Percentiles rank a stretch among this genome's conserved stretches.
These are phyloP conservation scores for Ovibos moschatus DNA, from an alignment of 2,113 vertebrate genomes.

Conservation along the genomic window DNA sequence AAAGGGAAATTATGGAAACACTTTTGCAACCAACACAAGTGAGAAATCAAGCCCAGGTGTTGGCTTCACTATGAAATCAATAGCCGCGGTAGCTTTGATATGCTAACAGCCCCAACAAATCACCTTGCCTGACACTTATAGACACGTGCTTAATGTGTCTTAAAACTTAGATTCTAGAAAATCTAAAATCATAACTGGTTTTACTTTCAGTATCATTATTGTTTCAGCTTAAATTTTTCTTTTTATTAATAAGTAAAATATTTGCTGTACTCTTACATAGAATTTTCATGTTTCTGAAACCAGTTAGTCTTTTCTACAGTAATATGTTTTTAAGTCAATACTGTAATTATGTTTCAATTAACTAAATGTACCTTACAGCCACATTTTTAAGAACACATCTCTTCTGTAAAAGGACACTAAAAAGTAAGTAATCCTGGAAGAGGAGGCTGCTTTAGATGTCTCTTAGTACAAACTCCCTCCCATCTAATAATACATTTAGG, in stretches of 20 bases:
- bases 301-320: not conserved
- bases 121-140: not conserved
- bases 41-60: not conserved
- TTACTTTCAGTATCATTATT: not conserved
- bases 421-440: not conserved
- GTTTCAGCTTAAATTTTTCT: not conserved
- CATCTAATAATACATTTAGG: not conserved
- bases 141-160: not conserved
- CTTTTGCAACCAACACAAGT: not conserved
- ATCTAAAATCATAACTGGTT: not conserved
- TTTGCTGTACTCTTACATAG: not conserved
- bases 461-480: not conserved
- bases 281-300: not conserved
- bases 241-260: slow-evolving; percentile 21
- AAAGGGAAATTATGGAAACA: not conserved
- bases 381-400: not conserved
- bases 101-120: not conserved
- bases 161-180: not conserved
- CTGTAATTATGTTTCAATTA: slow-evolving; percentile 11
- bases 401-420: not conserved
- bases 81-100: not conserved
- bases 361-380: not conserved
- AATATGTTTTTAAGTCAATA: slow-evolving; percentile 4
- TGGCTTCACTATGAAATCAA: not conserved
- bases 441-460: not conserved